Evolutionary conservation across 1,140 invertebrate genomes (phyloP).

Genomic region (Zeugodacus cucurbitae): DNA sequence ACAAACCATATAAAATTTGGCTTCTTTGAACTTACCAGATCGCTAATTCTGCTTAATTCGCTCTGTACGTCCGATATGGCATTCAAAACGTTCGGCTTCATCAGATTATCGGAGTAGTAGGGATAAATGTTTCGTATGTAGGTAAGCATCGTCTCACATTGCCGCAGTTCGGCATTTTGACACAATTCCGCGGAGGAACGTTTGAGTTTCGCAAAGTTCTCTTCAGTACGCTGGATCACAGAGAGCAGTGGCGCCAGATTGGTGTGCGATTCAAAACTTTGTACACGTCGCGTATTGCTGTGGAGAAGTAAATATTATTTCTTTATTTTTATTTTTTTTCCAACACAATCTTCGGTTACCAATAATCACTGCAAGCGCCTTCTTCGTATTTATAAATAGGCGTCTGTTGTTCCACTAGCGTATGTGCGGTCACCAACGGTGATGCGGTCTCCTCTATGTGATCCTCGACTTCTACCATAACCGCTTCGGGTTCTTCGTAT

Average conservation of each 20-base stretch:
- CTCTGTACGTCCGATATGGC: slow-evolving; percentile 62
- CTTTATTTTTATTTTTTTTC: neutral
- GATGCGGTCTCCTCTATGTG: slow-evolving; percentile 75
- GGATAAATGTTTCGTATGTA: slow-evolving; percentile 62
- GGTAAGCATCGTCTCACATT: slow-evolving; percentile 54
- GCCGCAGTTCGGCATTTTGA: slow-evolving; percentile 53
- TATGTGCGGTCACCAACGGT: slow-evolving; percentile 72
- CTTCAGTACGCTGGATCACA: slow-evolving; percentile 60
- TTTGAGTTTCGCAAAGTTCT: slow-evolving; percentile 52
- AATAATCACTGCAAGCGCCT: slow-evolving; percentile 65
- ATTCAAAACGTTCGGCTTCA: slow-evolving; percentile 61
- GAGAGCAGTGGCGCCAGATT: slow-evolving; percentile 58
- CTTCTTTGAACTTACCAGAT: slow-evolving; percentile 51
- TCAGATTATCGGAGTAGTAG: slow-evolving; percentile 61
- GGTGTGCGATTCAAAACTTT: slow-evolving; percentile 63
- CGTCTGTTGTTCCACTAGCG: slow-evolving; percentile 72
- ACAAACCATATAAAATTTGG: no score
- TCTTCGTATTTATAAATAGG: slow-evolving; percentile 75
- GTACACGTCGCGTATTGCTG: slow-evolving; percentile 60
- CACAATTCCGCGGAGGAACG: slow-evolving; percentile 53
- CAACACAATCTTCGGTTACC: slow-evolving; percentile 47
- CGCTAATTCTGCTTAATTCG: slow-evolving; percentile 55
- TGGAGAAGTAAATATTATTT: no score
- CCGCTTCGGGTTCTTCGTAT: slow-evolving; percentile 71
- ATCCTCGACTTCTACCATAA: slow-evolving; percentile 77